A percentile compares a stretch with the other conserved stretches of the same genome.
Evolutionary conservation across 2,888 invertebrate genomes (phyloP).

Genomic region (Parelbella ahira): DNA sequence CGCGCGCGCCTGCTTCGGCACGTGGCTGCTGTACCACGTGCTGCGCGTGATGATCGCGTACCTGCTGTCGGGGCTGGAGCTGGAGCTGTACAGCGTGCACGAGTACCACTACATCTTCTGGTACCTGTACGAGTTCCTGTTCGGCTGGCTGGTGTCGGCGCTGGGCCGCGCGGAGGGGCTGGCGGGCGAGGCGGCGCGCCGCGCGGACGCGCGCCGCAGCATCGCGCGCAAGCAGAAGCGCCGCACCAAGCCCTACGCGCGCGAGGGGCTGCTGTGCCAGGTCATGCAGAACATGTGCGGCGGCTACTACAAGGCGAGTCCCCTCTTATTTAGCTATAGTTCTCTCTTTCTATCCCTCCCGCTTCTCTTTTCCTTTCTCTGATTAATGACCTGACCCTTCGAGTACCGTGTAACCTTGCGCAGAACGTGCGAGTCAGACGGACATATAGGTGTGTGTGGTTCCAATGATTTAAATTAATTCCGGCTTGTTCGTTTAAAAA

Average conservation of each 20-base stretch:
- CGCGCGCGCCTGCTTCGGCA: conserved; percentile 89
- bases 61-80: conserved; percentile 94
- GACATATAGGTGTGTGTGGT: too few species aligned
- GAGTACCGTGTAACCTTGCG: too few species aligned
- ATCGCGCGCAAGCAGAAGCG: conserved; percentile 81
- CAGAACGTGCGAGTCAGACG: too few species aligned
- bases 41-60: conserved; percentile 96
- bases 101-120: conserved; percentile 98
- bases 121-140: conserved; percentile 97
- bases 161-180: conserved; percentile 93
- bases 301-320: conserved; percentile 92
- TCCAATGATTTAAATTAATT: too few species aligned
- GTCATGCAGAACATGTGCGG: conserved; percentile 97
- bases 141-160: conserved; percentile 96
- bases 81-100: conserved; percentile 96
- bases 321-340: too few species aligned
- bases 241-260: conserved; percentile 87
- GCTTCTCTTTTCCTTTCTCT: too few species aligned
- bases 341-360: too few species aligned
- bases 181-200: conserved; percentile 81
- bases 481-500: too few species aligned
- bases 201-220: conserved; percentile 52
- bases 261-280: conserved; percentile 93
- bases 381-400: too few species aligned
- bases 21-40: conserved; percentile 97